Percentiles rank a stretch among this genome's conserved stretches.
These are phyloP conservation scores for Aspidoscelis tigris DNA, from an alignment of 2,113 vertebrate species.

Conservation along the genomic window DNA sequence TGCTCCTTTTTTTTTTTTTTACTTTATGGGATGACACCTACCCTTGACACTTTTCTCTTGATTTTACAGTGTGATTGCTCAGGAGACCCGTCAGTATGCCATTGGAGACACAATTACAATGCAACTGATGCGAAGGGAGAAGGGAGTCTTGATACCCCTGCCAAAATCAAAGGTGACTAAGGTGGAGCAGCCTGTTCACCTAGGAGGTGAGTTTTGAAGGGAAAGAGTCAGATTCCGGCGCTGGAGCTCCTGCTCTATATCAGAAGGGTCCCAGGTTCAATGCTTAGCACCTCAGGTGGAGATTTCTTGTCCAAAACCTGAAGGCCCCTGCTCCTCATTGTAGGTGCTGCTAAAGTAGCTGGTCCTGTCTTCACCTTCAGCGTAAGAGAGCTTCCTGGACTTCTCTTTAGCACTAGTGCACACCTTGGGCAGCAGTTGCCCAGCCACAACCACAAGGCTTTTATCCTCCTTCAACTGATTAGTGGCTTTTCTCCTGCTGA, in stretches of 20 bases:
- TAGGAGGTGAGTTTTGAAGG: constrained; percentile 82
- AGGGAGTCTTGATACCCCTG: constrained; percentile 91
- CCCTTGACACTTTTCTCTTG: constrained; percentile 14
- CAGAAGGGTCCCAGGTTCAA: too few species aligned
- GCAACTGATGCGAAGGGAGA: constrained; percentile 95
- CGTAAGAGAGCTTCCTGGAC: background rate
- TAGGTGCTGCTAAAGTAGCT: too few species aligned
- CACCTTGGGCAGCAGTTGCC: background rate
- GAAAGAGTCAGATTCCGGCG: background rate
- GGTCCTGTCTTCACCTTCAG: too few species aligned
- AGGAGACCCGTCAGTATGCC: constrained; percentile 91
- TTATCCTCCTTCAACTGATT: background rate
- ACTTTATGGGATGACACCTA: background rate
- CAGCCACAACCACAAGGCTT: background rate
- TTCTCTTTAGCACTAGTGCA: background rate
- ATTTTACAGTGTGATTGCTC: constrained; percentile 89
- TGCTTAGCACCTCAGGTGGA: too few species aligned
- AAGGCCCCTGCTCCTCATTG: too few species aligned
- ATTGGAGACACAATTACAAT: constrained; percentile 93
- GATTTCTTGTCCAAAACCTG: too few species aligned
- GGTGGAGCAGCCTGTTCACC: constrained; percentile 89
- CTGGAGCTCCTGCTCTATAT: too few species aligned
- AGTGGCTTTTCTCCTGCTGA: too few species aligned
- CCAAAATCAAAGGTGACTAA: constrained; percentile 94
- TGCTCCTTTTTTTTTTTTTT: too few species aligned